Conservation (phyloP, 2,888 invertebrate genomes). For the Ellobium chinense region DNA sequence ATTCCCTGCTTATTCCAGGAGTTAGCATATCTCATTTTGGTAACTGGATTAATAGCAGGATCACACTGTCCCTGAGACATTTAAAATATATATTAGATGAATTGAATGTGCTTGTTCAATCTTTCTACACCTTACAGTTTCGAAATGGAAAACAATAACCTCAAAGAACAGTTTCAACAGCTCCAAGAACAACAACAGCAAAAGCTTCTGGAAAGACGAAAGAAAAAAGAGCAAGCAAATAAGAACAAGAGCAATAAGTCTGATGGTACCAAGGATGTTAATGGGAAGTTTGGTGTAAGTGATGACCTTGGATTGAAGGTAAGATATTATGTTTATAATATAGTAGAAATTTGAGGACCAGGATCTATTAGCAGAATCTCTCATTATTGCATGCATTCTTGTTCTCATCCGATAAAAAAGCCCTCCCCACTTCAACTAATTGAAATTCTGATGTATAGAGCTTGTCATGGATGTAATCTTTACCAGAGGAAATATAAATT, state of each 20-base stretch:
- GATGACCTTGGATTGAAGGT: slow-evolving; percentile 73
- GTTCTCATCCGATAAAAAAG: too few species aligned
- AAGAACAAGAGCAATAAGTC: slow-evolving; percentile 63
- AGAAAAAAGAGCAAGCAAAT: slow-evolving; percentile 37
- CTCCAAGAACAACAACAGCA: slow-evolving; percentile 73
- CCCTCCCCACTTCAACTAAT: too few species aligned
- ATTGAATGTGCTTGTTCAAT: too few species aligned
- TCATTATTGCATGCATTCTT: too few species aligned
- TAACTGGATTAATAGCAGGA: too few species aligned
- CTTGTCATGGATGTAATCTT: too few species aligned
- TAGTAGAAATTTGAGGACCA: too few species aligned
- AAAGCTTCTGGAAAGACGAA: slow-evolving; percentile 58
- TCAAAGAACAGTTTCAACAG: slow-evolving; percentile 71
- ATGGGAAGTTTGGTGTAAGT: slow-evolving; percentile 66
- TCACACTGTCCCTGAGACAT: background rate
- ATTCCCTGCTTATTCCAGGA: too few species aligned
- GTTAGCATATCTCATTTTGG: too few species aligned
- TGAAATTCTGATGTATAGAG: too few species aligned
- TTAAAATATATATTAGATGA: background rate
- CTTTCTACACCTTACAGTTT: background rate
- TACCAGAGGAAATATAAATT: too few species aligned
- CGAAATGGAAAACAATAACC: slow-evolving; percentile 52
- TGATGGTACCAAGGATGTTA: slow-evolving; percentile 39
- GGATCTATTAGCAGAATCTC: too few species aligned
- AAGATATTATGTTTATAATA: background rate